Evolutionary conservation across 1,140 invertebrate species (phyloP).

Genomic region (Brachionus paranguensis): DNA sequence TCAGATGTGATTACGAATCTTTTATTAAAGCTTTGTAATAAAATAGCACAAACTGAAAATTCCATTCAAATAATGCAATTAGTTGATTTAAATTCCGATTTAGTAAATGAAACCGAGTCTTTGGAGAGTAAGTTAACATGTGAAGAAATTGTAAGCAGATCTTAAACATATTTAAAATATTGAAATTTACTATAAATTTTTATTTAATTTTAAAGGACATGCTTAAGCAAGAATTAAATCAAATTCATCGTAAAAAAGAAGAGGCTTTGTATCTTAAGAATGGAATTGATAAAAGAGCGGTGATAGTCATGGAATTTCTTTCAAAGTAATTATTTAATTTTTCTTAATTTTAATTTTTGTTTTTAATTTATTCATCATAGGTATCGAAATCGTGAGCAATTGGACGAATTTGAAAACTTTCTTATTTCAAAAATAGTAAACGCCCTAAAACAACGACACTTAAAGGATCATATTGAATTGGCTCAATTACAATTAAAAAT

Average conservation of each 20-base stretch:
- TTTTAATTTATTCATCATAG: background rate
- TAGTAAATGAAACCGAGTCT: background rate
- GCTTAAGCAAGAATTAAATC: slow-evolving; percentile 34
- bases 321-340: slow-evolving; percentile 16
- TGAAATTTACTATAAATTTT: background rate
- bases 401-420: slow-evolving; percentile 11
- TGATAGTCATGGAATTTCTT: background rate
- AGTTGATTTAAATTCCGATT: background rate
- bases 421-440: background rate
- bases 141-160: slow-evolving; percentile 8
- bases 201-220: background rate
- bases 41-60: slow-evolving; percentile 25
- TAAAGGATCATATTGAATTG: slow-evolving; percentile 39
- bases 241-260: slow-evolving; percentile 37
- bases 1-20: slow-evolving; percentile 15
- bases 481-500: slow-evolving; percentile 34
- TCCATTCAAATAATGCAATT: slow-evolving; percentile 16
- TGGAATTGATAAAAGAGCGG: slow-evolving; percentile 30
- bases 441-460: slow-evolving; percentile 9
- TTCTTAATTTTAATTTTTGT: background rate
- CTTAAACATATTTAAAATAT: background rate
- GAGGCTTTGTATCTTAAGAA: slow-evolving; percentile 37
- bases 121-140: background rate
- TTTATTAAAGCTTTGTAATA: slow-evolving; percentile 25
- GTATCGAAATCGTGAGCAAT: slow-evolving; percentile 9